Evolutionary conservation across 2,888 invertebrate species (phyloP).

Genomic region (Cacoxenus indagator): DNA sequence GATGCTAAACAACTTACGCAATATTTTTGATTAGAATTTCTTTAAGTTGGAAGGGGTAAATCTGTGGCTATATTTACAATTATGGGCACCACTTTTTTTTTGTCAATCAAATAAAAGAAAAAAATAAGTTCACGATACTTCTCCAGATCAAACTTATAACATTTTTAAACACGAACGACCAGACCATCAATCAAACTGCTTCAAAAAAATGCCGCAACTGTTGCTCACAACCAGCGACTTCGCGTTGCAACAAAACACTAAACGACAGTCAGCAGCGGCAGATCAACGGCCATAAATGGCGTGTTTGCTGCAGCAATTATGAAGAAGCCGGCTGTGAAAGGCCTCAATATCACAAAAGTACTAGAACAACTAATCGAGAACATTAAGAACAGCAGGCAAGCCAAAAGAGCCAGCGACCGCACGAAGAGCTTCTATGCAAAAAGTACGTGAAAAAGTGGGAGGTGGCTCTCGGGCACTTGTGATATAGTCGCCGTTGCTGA

Average conservation of each 20-base stretch:
- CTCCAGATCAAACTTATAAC: too few species aligned
- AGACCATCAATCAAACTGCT: too few species aligned
- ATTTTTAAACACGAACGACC: too few species aligned
- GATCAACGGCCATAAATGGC: background rate
- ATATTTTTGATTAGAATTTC: too few species aligned
- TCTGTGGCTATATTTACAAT: too few species aligned
- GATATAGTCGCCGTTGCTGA: background rate
- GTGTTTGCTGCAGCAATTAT: background rate
- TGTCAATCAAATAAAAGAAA: too few species aligned
- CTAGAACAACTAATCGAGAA: background rate
- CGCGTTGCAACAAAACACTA: constrained; percentile 8
- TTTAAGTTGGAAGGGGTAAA: too few species aligned
- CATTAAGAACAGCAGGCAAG: background rate
- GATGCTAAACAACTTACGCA: too few species aligned
- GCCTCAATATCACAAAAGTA: background rate
- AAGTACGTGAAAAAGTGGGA: constrained; percentile 16
- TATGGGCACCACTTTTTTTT: too few species aligned
- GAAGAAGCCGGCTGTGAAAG: background rate
- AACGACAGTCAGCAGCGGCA: background rate
- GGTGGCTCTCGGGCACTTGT: background rate
- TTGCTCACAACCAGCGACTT: constrained; percentile 7
- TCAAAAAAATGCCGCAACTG: background rate
- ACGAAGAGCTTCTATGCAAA: background rate
- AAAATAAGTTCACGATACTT: too few species aligned
- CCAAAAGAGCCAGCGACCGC: background rate